A percentile compares a stretch with the other conserved stretches of the same genome.
Evolutionary conservation across 1,140 invertebrate genomes (phyloP).

Genomic region (Patella vulgata): DNA sequence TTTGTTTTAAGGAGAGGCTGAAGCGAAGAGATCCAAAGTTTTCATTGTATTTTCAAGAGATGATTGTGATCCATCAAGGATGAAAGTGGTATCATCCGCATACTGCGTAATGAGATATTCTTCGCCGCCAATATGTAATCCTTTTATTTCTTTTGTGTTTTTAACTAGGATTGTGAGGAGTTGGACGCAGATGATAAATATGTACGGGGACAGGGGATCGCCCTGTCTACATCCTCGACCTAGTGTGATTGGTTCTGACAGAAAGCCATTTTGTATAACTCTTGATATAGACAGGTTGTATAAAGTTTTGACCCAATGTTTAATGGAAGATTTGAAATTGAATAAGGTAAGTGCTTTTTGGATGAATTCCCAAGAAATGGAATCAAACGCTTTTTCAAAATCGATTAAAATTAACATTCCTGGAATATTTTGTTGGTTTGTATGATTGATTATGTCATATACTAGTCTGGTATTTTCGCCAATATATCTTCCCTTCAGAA

Average conservation of each 20-base stretch:
- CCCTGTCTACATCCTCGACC: constrained; percentile 20
- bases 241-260: constrained; percentile 10
- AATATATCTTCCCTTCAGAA: constrained; percentile 5
- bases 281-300: constrained; percentile 11
- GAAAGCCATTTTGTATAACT: constrained; percentile 12
- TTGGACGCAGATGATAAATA: constrained; percentile 23
- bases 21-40: constrained; percentile 1
- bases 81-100: constrained; percentile 23
- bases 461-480: constrained; percentile 1
- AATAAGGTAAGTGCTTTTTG: constrained; percentile 15
- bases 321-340: constrained; percentile 12
- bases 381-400: constrained; percentile 1
- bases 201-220: constrained; percentile 19
- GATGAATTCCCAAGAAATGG: constrained; percentile 7
- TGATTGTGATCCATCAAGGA: constrained; percentile 13
- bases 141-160: constrained; percentile 16
- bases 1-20: too few species aligned
- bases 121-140: constrained; percentile 15
- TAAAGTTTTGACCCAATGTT: constrained; percentile 9
- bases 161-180: constrained; percentile 19
- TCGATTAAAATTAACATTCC: background rate
- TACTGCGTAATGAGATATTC: constrained; percentile 16
- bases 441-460: constrained; percentile 4
- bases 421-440: background rate
- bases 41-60: constrained; percentile 11